These are phyloP conservation scores for Petrophora chlorosata DNA, from an alignment of 2,888 invertebrate species.

Conservation along the genomic window DNA sequence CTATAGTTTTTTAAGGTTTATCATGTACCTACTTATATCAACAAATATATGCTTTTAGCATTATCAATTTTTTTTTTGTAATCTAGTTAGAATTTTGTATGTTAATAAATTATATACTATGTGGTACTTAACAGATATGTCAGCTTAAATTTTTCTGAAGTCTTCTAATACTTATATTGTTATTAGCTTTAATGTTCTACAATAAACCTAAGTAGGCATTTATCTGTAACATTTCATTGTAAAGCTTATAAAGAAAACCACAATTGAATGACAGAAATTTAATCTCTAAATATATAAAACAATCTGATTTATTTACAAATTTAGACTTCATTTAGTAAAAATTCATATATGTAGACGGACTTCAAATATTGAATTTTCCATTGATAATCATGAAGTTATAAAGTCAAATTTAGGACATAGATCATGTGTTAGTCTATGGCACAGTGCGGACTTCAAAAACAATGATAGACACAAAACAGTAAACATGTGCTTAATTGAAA, in stretches of 20 bases:
- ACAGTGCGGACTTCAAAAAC: constrained; percentile 49
- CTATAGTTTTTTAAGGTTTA: no score
- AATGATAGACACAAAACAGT: neutral
- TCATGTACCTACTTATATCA: no score
- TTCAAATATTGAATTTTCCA: neutral
- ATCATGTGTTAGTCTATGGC: constrained; percentile 59
- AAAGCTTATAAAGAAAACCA: constrained; percentile 57
- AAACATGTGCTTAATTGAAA: constrained; percentile 39
- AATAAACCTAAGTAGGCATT: no score
- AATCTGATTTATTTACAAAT: constrained; percentile 68
- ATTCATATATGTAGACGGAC: neutral
- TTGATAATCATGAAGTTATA: neutral
- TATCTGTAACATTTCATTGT: no score
- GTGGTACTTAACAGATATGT: no score
- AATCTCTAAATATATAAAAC: constrained; percentile 76
- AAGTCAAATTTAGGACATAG: neutral
- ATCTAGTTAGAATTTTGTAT: no score
- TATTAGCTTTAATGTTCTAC: no score
- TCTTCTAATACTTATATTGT: no score
- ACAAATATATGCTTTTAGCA: no score
- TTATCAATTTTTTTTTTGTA: no score
- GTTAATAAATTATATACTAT: no score
- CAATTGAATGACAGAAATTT: constrained; percentile 63
- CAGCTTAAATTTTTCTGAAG: no score
- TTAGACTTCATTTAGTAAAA: constrained; percentile 20